A percentile compares a stretch with the other conserved stretches of the same genome.
phyloP scores from a whole-genome alignment of 2,113 vertebrate genomes.

The Sciurus niger region DNA sequence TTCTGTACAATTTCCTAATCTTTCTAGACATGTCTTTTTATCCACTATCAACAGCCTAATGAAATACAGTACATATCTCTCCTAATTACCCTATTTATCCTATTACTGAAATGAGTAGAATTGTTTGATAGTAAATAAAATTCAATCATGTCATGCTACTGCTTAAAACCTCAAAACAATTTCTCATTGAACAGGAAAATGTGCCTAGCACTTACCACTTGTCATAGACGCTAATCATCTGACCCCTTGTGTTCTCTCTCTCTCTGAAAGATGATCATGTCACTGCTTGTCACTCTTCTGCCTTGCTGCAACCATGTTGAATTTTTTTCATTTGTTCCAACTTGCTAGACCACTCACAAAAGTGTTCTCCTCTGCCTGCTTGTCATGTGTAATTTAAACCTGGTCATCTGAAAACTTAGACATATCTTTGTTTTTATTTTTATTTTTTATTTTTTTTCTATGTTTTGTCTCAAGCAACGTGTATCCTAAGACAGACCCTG shows the following conservation, averaged over 20 bases:
- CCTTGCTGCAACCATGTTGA: neutral
- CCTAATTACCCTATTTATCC: neutral
- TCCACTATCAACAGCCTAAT: neutral
- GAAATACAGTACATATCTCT: neutral
- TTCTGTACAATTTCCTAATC: neutral
- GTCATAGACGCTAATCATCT: neutral
- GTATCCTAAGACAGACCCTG: neutral
- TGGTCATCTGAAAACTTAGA: neutral
- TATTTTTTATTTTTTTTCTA: neutral
- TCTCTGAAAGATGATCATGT: neutral
- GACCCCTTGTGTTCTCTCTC: too few relatives aligned
- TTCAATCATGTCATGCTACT: neutral
- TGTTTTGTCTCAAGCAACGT: neutral
- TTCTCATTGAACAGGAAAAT: neutral
- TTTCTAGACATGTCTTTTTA: neutral
- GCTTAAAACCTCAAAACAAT: neutral
- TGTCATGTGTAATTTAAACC: neutral
- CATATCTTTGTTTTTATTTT: neutral
- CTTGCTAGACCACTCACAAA: neutral
- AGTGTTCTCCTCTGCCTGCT: neutral
- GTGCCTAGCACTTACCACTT: neutral
- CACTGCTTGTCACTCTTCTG: neutral
- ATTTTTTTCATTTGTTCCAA: neutral
- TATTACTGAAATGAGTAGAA: neutral
- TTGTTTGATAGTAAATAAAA: neutral